Evolutionary conservation across 2,797 vertebrate species (phyloP).

Genomic region (Eulemur mongoz): DNA sequence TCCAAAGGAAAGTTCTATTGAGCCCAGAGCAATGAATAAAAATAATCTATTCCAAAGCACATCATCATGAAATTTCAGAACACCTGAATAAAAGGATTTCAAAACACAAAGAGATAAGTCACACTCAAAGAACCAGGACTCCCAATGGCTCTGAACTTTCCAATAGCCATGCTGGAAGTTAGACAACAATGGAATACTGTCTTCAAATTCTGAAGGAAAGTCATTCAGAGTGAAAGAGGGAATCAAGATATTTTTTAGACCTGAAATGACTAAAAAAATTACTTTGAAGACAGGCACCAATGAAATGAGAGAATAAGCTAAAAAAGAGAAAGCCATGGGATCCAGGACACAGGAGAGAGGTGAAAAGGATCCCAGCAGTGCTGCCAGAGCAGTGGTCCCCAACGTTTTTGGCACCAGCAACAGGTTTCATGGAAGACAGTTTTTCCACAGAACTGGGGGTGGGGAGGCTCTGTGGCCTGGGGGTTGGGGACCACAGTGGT

Average conservation of each 20-base stretch:
- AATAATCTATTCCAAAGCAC: neutral
- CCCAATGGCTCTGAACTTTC: neutral
- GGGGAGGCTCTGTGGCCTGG: too few species aligned
- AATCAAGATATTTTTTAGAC: neutral
- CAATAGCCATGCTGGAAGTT: neutral
- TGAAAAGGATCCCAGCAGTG: neutral
- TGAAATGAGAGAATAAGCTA: neutral
- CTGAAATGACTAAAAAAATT: neutral
- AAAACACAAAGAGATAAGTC: neutral
- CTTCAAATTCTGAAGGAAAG: neutral
- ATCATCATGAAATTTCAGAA: neutral
- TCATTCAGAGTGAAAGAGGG: neutral
- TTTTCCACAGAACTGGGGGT: too few species aligned
- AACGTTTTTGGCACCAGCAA: too few species aligned
- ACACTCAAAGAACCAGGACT: slow-evolving; percentile 1
- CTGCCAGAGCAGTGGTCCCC: too few species aligned
- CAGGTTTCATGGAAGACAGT: too few species aligned
- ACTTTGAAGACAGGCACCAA: neutral
- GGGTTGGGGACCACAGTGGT: too few species aligned
- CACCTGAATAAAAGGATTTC: neutral
- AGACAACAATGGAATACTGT: neutral
- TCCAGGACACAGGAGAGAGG: neutral
- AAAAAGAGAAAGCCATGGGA: neutral
- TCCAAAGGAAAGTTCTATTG: neutral
- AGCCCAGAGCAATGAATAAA: neutral